Evolutionary conservation across 2,888 invertebrate species (phyloP), one percentile per base, ranked within the genome.

Genomic region (Coelopa pilipes): DNA sequence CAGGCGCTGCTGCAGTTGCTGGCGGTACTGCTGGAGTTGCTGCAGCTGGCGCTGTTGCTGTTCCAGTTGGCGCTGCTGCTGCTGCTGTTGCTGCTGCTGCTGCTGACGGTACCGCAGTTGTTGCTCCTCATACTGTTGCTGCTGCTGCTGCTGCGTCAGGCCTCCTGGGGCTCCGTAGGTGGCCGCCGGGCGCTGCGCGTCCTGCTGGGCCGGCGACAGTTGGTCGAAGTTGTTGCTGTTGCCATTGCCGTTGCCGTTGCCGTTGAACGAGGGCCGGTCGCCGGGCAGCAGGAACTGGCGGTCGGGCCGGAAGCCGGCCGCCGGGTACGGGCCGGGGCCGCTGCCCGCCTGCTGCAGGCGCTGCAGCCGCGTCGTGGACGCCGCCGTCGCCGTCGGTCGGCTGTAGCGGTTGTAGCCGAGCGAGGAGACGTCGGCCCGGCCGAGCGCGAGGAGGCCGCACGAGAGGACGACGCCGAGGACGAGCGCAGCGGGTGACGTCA

Each of bases 301-400:
- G n/a, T 78, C 76, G 4, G 84, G 85, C 69, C 80, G 81, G 71
- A 78, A 83, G n/a, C 85, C 84, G 19, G 81, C 74, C 0, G 81
- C 79, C 12, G 82, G 80, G 75, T 82, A 82, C 3, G 80, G 78
- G 19, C 78, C 75, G 4, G 76, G 77, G n/a, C 19, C 63, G 34
- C 24, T 17, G 11, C 24, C 24, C 12, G 46, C 46, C 3, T 70
- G 47, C 45, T 80, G 78, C 62, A 79, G 80, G 10, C 81, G 82
- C 34, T 82, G 82, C 49, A 77, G 77, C 0, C 79, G 34, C 34
- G 34, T 34, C 34, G 34, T 34, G 4, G 7, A 34, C 34, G n/a
- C n/a, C n/a, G n/a, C n/a, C 15, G 76, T 75, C 1, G 77, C 60
- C 45, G 62, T 65, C 24, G 63, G 60, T 3, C 76, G 74, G 46